These are phyloP conservation scores for Teinopalpus imperialis DNA, from an alignment of 2,888 invertebrate genomes.

Conservation along the genomic window DNA sequence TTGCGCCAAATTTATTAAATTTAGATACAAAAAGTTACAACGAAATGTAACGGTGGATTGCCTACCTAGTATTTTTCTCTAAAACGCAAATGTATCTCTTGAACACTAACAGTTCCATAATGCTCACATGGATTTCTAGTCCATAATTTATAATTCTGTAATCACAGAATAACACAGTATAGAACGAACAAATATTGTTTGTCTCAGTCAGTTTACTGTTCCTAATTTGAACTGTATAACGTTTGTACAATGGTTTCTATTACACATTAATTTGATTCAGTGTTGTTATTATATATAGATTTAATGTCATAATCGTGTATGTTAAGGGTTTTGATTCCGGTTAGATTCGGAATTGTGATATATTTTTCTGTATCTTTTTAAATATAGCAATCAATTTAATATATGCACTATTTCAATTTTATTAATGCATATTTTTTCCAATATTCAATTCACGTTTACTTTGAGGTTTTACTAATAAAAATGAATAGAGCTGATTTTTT, in stretches of 20 bases:
- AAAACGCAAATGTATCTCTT: too few relatives aligned
- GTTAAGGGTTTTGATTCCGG: conserved; percentile 37
- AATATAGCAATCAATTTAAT: conserved; percentile 22
- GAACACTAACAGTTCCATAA: conserved; percentile 11
- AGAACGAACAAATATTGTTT: conserved; percentile 32
- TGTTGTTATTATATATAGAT: conserved; percentile 28
- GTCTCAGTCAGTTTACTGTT: conserved; percentile 57
- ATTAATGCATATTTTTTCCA: too few relatives aligned
- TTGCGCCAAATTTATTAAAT: conserved; percentile 57
- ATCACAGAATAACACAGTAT: conserved; percentile 25
- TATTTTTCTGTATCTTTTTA: conserved; percentile 36
- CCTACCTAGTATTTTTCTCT: too few relatives aligned
- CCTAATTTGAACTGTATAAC: conserved; percentile 42
- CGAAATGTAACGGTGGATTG: too few relatives aligned
- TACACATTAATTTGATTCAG: conserved; percentile 40
- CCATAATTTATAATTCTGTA: conserved; percentile 42
- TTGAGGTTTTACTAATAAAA: too few relatives aligned
- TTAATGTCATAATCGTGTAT: conserved; percentile 45
- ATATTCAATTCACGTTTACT: conserved; percentile 22
- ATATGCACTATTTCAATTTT: conserved; percentile 6
- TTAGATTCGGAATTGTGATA: conserved; percentile 66
- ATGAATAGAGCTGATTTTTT: too few relatives aligned
- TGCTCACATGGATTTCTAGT: conserved; percentile 52
- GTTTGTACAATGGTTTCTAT: conserved; percentile 45
- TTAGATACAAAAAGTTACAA: too few relatives aligned